Conservation (phyloP, 2,888 invertebrate genomes). For the Caenorhabditis macrosperma region DNA sequence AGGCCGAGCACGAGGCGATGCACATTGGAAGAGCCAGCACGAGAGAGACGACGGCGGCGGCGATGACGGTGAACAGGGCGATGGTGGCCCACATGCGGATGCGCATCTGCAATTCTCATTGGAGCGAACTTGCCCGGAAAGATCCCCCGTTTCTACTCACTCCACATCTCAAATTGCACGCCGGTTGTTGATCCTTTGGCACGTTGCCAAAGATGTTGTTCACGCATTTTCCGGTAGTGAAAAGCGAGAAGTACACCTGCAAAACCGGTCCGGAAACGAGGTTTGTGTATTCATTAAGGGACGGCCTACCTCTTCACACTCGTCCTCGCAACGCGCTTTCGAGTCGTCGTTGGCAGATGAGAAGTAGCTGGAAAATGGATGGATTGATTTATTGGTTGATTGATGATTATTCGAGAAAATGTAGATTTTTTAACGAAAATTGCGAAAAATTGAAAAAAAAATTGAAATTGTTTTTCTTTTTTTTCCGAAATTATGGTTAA, state of each 20-base stretch:
- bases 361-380: slow-evolving; percentile 75
- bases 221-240: slow-evolving; percentile 78
- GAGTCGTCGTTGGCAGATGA: slow-evolving; percentile 76
- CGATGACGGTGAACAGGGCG: slow-evolving; percentile 73
- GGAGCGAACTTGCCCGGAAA: too few species aligned
- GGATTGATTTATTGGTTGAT: too few species aligned
- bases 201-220: slow-evolving; percentile 72
- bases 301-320: slow-evolving; percentile 78
- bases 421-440: too few species aligned
- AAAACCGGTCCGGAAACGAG: slow-evolving; percentile 10
- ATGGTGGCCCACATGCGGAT: slow-evolving; percentile 77
- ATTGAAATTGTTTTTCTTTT: background rate
- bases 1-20: slow-evolving; percentile 78
- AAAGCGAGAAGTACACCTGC: slow-evolving; percentile 76
- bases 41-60: slow-evolving; percentile 76
- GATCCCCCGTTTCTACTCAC: slow-evolving; percentile 41
- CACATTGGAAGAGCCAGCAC: slow-evolving; percentile 78
- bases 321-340: slow-evolving; percentile 77
- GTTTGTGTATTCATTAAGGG: slow-evolving; percentile 9
- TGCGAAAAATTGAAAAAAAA: background rate
- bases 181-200: slow-evolving; percentile 70
- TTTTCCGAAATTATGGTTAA: too few species aligned
- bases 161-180: slow-evolving; percentile 75
- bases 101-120: slow-evolving; percentile 70
- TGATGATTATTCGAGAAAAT: too few species aligned